Percentiles rank a stretch among this genome's conserved stretches.
These are phyloP conservation scores for Psittacula cyanocephala DNA, from an alignment of 2,113 vertebrate species.

Conservation along the genomic window DNA sequence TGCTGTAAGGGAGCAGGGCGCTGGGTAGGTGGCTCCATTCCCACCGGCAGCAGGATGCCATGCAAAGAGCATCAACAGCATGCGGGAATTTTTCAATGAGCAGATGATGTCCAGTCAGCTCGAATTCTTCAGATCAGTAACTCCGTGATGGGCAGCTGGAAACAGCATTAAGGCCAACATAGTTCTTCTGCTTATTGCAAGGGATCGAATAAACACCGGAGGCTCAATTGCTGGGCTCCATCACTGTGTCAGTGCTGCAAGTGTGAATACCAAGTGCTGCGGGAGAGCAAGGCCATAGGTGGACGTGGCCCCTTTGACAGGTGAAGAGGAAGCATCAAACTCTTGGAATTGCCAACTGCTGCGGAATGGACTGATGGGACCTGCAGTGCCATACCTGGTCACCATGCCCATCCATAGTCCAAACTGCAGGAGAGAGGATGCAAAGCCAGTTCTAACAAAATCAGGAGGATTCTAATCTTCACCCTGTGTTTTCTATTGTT, in stretches of 20 bases:
- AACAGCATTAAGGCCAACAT: not conserved
- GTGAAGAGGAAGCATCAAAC: not conserved
- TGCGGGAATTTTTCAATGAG: not conserved
- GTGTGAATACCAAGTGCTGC: not conserved
- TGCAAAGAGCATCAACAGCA: accelerated
- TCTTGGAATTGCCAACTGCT: not conserved
- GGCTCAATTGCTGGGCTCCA: not conserved
- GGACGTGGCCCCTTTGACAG: not conserved
- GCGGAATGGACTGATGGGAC: accelerated
- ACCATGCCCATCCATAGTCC: accelerated
- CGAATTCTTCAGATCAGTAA: constrained; percentile 15
- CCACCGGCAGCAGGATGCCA: accelerated
- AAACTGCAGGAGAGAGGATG: not conserved
- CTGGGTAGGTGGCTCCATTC: accelerated
- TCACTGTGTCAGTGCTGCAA: not conserved
- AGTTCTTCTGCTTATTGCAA: not conserved
- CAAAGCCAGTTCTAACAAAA: not conserved
- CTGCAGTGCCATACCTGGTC: accelerated
- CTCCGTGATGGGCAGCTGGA: not conserved
- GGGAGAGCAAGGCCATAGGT: not conserved
- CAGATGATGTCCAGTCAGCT: not conserved
- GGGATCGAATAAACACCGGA: not conserved
- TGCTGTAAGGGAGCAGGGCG: not conserved
- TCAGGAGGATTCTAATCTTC: not conserved
- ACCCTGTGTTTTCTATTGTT: too few species aligned